Percentiles rank a stretch among this genome's conserved stretches.
phyloP scores from a whole-genome alignment of 2,113 vertebrate species.

The Halichoerus grypus region DNA sequence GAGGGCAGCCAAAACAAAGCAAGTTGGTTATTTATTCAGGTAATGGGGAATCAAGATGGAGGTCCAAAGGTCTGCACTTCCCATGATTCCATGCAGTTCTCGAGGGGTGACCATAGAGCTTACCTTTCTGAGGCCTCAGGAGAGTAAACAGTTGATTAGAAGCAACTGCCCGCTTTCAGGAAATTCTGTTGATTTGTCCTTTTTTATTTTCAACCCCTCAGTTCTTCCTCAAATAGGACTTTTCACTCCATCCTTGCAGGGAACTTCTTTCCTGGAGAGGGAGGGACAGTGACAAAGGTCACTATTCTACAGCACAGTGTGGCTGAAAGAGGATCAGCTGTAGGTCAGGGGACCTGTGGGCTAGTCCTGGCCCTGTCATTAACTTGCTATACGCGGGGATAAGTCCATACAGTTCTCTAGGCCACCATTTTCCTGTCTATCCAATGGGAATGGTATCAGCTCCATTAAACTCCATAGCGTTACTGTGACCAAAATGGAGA shows the following conservation, averaged over 20 bases:
- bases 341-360: background rate
- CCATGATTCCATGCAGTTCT: conserved; percentile 15
- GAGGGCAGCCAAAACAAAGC: conserved; percentile 55
- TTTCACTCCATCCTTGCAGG: background rate
- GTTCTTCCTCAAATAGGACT: conserved; percentile 15
- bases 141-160: conserved; percentile 35
- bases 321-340: background rate
- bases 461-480: background rate
- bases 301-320: background rate
- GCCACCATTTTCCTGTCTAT: conserved; percentile 24
- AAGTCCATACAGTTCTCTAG: conserved; percentile 36
- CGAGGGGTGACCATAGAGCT: background rate
- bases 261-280: background rate
- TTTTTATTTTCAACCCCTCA: conserved; percentile 18
- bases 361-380: background rate
- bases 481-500: conserved; percentile 35
- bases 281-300: background rate
- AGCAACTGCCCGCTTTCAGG: conserved; percentile 28
- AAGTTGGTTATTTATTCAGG: conserved; percentile 55
- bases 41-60: background rate
- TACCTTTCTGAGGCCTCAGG: background rate
- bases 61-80: conserved; percentile 38
- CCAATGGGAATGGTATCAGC: background rate
- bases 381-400: background rate
- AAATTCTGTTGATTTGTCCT: conserved; percentile 25